These are phyloP conservation scores for Scaptomyza cyrtandrae DNA, from an alignment of 2,888 invertebrate species.

Conservation along the genomic window DNA sequence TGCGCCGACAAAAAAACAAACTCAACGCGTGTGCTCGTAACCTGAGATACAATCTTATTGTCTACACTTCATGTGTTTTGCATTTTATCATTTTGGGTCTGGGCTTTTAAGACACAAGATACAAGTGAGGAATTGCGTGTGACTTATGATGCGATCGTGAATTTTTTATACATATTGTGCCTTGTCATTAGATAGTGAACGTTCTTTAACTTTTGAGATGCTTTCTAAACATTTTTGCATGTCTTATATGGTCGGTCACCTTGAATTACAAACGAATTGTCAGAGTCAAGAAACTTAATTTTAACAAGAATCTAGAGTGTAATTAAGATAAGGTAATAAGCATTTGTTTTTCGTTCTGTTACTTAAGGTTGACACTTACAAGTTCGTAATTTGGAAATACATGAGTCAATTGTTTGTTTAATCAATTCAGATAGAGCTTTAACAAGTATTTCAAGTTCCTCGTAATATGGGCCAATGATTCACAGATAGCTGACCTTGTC, in stretches of 20 bases:
- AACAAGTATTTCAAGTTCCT: slow-evolving; percentile 4
- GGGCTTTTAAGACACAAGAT: slow-evolving; percentile 1
- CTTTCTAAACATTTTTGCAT: not conserved
- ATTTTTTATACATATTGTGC: slow-evolving; percentile 5
- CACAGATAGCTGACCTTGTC: slow-evolving; percentile 31
- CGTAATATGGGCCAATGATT: slow-evolving; percentile 20
- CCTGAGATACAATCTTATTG: slow-evolving; percentile 52
- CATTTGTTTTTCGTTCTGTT: not conserved
- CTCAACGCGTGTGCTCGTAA: slow-evolving; percentile 54
- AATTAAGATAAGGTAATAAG: slow-evolving; percentile 10
- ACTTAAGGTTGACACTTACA: slow-evolving; percentile 11
- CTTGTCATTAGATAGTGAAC: slow-evolving; percentile 21
- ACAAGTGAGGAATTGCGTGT: slow-evolving; percentile 20
- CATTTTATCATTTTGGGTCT: slow-evolving; percentile 21
- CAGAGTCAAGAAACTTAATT: slow-evolving; percentile 2
- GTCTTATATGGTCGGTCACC: slow-evolving; percentile 6
- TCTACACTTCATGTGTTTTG: slow-evolving; percentile 9
- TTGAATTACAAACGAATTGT: not conserved
- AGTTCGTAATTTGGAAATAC: slow-evolving; percentile 6
- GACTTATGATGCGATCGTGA: slow-evolving; percentile 6
- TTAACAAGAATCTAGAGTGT: not conserved
- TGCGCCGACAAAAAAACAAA: slow-evolving; percentile 50
- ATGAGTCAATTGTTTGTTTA: slow-evolving; percentile 34
- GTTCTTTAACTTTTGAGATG: slow-evolving; percentile 5
- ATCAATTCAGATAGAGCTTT: slow-evolving; percentile 20